These are phyloP conservation scores for Xerus rutilus DNA, from an alignment of 2,797 vertebrate species.

Conservation along the genomic window DNA sequence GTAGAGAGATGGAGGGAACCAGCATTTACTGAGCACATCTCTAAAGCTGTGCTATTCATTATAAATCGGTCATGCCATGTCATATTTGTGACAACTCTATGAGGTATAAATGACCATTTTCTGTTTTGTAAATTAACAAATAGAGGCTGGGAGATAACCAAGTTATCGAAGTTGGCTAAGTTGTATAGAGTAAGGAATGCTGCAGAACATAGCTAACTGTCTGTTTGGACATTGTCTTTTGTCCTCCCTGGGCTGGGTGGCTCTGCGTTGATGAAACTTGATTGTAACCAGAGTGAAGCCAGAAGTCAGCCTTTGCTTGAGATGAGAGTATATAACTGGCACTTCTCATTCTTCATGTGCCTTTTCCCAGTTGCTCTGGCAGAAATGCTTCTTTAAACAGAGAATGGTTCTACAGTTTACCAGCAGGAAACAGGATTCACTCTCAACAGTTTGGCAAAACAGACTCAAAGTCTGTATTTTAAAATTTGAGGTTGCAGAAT, in stretches of 20 bases:
- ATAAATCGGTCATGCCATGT: neutral
- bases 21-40: neutral
- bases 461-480: conserved; percentile 40
- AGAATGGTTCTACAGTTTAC: neutral
- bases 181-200: neutral
- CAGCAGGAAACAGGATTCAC: neutral
- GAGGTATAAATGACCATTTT: neutral
- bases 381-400: neutral
- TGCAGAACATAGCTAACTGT: neutral
- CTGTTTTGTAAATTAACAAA: conserved; percentile 35
- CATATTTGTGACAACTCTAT: conserved; percentile 16
- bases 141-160: neutral
- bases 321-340: neutral
- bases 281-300: neutral
- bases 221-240: neutral
- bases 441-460: neutral
- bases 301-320: neutral
- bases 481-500: conserved; percentile 46
- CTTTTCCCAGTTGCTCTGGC: neutral
- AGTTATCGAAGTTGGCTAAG: conserved; percentile 19
- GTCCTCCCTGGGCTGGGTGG: neutral
- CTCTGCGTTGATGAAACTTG: neutral
- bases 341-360: neutral
- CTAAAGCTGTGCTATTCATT: neutral
- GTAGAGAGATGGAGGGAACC: neutral